Conservation (phyloP, 1,140 invertebrate genomes). For the Cyclargus thomasi region DNA sequence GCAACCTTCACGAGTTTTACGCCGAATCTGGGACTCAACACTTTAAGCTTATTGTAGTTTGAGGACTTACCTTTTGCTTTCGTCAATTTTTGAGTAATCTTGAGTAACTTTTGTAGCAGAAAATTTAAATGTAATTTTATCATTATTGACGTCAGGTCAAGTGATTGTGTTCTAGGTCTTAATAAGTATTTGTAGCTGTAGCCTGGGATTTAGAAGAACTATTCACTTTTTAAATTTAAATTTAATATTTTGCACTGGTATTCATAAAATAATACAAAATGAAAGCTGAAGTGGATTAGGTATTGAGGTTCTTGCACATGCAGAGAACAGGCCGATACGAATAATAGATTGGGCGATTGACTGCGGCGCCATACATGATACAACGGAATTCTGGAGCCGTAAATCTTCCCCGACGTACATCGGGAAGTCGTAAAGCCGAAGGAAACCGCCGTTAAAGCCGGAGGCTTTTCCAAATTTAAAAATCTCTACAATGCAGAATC, state of each 20-base stretch:
- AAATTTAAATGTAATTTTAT: too few species aligned
- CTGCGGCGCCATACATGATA: not conserved
- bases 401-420: not conserved
- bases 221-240: too few species aligned
- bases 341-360: not conserved
- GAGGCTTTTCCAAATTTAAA: not conserved
- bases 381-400: not conserved
- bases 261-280: not conserved
- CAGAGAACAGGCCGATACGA: not conserved
- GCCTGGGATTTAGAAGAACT: too few species aligned
- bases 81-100: not conserved
- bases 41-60: not conserved
- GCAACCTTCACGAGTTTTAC: not conserved
- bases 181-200: too few species aligned
- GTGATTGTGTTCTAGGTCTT: too few species aligned
- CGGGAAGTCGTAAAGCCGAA: not conserved
- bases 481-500: not conserved
- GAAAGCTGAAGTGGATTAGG: not conserved
- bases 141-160: too few species aligned
- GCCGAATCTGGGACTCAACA: constrained; percentile 1
- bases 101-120: not conserved
- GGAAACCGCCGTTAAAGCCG: not conserved
- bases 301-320: not conserved
- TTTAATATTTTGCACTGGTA: too few species aligned
- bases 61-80: not conserved